Evolutionary conservation across 2,113 vertebrate genomes (phyloP).

Genomic region (Gorsachius goisagi): DNA sequence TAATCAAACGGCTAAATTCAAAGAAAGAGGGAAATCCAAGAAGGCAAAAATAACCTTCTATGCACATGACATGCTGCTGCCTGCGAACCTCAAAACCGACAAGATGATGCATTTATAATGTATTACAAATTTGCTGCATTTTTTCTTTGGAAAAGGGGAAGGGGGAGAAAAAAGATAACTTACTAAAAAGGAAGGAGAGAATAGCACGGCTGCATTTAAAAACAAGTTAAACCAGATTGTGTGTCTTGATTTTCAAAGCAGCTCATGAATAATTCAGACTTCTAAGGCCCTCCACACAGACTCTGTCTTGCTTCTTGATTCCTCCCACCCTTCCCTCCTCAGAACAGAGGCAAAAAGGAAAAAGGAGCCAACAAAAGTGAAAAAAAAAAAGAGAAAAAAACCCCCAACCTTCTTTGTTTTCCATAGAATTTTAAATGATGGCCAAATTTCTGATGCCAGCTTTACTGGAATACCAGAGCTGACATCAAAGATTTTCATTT

Average conservation of each 20-base stretch:
- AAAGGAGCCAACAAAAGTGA: not conserved
- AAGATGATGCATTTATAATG: constrained; percentile 60
- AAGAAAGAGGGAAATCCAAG: constrained; percentile 7
- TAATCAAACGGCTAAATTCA: constrained; percentile 50
- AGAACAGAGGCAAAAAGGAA: not conserved
- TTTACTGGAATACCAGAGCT: not conserved
- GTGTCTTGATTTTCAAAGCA: constrained; percentile 24
- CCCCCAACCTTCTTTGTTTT: not conserved
- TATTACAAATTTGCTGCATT: constrained; percentile 60
- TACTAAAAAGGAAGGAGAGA: constrained; percentile 5
- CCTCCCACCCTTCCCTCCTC: not conserved
- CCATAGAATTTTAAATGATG: not conserved
- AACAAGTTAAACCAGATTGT: constrained; percentile 32
- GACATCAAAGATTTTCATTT: not conserved
- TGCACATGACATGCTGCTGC: constrained; percentile 9
- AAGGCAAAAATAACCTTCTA: constrained; percentile 26
- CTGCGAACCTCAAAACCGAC: not conserved
- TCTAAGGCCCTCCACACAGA: not conserved
- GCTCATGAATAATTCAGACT: constrained; percentile 33
- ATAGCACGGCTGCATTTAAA: not conserved
- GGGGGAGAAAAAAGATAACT: not conserved
- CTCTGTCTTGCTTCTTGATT: not conserved
- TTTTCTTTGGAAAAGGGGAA: constrained; percentile 37
- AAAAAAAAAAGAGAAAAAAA: not conserved
- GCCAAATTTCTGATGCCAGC: not conserved